Conservation (phyloP, 2,797 vertebrate species). For the Cetoscarus ocellatus region DNA sequence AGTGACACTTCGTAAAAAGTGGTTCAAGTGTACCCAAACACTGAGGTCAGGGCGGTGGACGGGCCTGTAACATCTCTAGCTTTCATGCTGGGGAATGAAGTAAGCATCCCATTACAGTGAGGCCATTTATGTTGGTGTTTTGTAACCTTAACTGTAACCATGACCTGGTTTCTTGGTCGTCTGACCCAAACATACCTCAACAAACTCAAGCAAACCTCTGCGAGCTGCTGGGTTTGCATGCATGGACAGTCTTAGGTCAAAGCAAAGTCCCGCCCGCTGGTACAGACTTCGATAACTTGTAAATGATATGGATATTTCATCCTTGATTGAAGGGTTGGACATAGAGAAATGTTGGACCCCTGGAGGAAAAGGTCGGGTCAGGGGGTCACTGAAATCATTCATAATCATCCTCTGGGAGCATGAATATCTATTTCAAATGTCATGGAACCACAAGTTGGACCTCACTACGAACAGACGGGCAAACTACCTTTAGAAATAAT, state of each 20-base stretch:
- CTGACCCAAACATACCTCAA: background rate
- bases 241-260: background rate
- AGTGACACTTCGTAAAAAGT: background rate
- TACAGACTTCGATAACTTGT: background rate
- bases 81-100: background rate
- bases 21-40: background rate
- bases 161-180: background rate
- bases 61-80: background rate
- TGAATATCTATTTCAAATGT: conserved; percentile 5
- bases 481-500: background rate
- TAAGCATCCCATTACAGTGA: background rate
- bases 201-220: background rate
- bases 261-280: background rate
- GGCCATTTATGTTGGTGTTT: background rate
- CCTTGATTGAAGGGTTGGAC: background rate
- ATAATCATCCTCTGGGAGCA: conserved; percentile 7
- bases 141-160: background rate
- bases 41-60: conserved; percentile 16
- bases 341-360: background rate
- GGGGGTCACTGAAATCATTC: conserved; percentile 2
- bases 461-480: background rate
- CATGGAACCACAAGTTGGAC: conserved; percentile 2
- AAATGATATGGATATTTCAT: background rate
- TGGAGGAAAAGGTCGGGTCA: conserved; percentile 12
- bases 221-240: background rate